Base-by-base conservation (phyloP, 2,888 invertebrate genomes). In the Gastrophysa polygoni region DNA sequence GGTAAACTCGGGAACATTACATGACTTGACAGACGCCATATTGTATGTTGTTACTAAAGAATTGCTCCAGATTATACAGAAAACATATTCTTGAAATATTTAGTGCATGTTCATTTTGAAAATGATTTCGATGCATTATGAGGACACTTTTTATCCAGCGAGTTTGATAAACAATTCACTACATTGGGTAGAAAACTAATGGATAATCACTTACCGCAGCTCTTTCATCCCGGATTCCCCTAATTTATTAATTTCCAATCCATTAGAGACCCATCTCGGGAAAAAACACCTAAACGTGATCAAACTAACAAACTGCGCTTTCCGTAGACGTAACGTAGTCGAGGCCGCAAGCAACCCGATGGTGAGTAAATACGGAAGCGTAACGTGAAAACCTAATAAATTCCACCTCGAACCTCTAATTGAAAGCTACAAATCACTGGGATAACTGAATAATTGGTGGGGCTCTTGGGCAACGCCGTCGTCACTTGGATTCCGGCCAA, bases 341-440 rank as follows among this genome's bases (percentile, higher is more conserved):
- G 46, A 14, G 16, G 18, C 16, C 18, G 51, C 34, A n/a, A 43
- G 24, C 21, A 43, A 38, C 5, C 54, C n/a, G 7, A 34, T 6
- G 18, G 32, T 28, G 51, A 51, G 51, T 51, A 51, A 60, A 60
- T 46, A 63, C 16, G 59, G 59, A 60, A 55, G 58, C 54, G 58
- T 61, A 56, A 57, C 59, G 55, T 54, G 61, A 61, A 61, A 63
- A 64, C 51, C 58, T 60, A 64, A 62, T 64, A 63, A 64, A 68
- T 68, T 59, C 56, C 34, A 55, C 56, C n/a, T 21, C 28, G 34
- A 61, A 47, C 54, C 52, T 57, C 64, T 68, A 68, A 68, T 67
- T 67, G 65, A 67, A 66, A 64, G 57, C 61, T 56, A 68, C 68
- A 68, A 68, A 67, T 68, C 66, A 68, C 64, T 28, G 56, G 56